Conservation (phyloP, 2,797 vertebrate species). For the Heliangelus exortis region DNA sequence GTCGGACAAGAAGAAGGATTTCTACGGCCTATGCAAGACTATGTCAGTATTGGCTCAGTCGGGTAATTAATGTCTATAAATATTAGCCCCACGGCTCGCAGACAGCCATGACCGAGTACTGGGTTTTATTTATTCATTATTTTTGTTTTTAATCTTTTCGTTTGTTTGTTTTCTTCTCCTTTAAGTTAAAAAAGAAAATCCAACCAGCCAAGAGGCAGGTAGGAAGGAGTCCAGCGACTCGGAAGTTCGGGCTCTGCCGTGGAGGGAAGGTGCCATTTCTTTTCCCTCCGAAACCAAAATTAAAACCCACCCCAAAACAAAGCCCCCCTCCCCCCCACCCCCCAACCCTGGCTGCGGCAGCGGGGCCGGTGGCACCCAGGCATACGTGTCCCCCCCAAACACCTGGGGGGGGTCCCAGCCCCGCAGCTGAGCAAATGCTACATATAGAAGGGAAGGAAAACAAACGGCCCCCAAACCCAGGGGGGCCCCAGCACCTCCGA, state of each 20-base stretch:
- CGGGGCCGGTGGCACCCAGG: background rate
- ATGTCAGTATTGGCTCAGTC: constrained; percentile 77
- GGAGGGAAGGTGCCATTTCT: background rate
- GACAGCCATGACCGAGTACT: constrained; percentile 22
- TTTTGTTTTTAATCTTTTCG: background rate
- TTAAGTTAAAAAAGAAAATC: background rate
- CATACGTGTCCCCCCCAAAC: background rate
- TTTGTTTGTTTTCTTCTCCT: background rate
- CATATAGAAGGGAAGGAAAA: constrained; percentile 83
- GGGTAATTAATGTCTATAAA: constrained; percentile 76
- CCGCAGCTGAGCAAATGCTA: constrained; percentile 87
- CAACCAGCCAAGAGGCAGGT: background rate
- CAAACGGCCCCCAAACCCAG: background rate
- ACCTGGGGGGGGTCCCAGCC: background rate
- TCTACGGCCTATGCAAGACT: constrained; percentile 50
- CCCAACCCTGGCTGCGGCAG: background rate
- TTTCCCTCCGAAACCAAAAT: background rate
- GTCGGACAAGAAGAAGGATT: constrained; percentile 20
- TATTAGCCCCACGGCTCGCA: constrained; percentile 47
- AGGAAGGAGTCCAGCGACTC: background rate
- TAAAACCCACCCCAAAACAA: background rate
- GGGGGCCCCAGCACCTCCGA: constrained; percentile 63
- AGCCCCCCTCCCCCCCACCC: background rate
- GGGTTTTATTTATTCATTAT: background rate
- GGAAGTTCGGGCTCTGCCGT: background rate